Conservation (phyloP, 1,140 invertebrate genomes). For the Lasioglossum albipes region DNA sequence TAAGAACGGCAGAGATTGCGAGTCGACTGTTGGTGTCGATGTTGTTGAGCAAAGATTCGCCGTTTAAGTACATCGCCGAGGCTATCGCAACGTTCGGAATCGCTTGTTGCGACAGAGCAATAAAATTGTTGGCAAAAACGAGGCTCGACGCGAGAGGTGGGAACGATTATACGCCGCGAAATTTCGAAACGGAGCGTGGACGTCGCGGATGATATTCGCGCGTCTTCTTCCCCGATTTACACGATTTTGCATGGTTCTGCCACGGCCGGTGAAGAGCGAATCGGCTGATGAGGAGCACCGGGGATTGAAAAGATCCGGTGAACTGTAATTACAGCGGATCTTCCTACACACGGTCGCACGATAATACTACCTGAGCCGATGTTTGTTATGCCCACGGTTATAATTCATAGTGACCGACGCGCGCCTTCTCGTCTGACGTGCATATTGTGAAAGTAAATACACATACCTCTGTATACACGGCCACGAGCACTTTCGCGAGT, state of each 20-base stretch:
- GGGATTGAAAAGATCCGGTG: conserved; percentile 14
- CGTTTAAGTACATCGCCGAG: not conserved
- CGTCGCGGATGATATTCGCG: not conserved
- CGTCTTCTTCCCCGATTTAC: not conserved
- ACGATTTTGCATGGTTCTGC: not conserved
- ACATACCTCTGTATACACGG: not conserved
- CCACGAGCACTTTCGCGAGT: conserved; percentile 10
- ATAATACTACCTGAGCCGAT: conserved; percentile 28
- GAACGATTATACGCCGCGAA: not conserved
- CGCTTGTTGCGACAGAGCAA: not conserved
- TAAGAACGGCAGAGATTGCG: no score
- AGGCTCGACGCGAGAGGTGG: not conserved
- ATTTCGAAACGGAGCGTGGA: conserved; percentile 6
- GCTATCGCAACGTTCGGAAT: not conserved
- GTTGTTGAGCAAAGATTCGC: not conserved
- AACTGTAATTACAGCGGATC: conserved; percentile 31
- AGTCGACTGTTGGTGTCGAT: not conserved
- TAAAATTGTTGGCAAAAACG: conserved; percentile 3
- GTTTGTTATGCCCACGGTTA: conserved; percentile 38
- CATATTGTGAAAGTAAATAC: conserved; percentile 30
- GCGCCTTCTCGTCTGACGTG: not conserved
- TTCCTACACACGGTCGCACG: conserved; percentile 36
- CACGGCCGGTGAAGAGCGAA: no score
- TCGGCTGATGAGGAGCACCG: not conserved
- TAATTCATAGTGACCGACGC: conserved; percentile 39